Evolutionary conservation across 2,888 invertebrate species (phyloP).

Genomic region (Eupithecia subumbrata): DNA sequence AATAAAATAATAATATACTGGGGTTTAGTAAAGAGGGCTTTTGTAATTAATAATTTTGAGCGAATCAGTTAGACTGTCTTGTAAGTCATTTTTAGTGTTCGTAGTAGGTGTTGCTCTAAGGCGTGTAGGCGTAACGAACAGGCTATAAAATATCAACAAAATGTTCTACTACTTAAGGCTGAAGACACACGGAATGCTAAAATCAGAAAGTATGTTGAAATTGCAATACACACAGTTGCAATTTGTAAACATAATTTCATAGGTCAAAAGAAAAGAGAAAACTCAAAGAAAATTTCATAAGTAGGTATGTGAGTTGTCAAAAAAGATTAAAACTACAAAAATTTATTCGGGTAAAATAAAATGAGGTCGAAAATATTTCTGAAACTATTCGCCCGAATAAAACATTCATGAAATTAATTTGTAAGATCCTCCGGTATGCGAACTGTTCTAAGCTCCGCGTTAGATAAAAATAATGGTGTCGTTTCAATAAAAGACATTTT

Average conservation of each 20-base stretch:
- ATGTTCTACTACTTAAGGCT: not conserved
- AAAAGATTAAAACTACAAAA: not conserved
- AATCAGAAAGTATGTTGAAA: not conserved
- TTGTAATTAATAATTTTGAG: not conserved
- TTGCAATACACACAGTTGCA: not conserved
- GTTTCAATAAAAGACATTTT: constrained; percentile 52
- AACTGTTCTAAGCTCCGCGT: constrained; percentile 20
- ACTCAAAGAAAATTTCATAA: not conserved
- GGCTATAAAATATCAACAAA: not conserved
- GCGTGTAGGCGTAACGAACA: not conserved
- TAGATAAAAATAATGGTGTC: constrained; percentile 66
- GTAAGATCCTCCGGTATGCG: constrained; percentile 16
- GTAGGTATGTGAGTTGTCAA: not conserved
- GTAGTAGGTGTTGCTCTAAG: not conserved
- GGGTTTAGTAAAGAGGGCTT: not conserved
- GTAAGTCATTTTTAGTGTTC: not conserved
- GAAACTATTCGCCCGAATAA: not conserved
- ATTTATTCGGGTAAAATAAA: not conserved
- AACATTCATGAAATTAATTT: constrained; percentile 9
- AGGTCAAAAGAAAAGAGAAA: too few relatives aligned
- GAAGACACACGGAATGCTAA: not conserved
- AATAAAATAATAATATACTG: not conserved
- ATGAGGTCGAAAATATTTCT: not conserved
- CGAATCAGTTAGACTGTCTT: not conserved
- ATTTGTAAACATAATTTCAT: not conserved